Conservation (phyloP, 2,888 invertebrate genomes). For the Cephalotes varians region DNA sequence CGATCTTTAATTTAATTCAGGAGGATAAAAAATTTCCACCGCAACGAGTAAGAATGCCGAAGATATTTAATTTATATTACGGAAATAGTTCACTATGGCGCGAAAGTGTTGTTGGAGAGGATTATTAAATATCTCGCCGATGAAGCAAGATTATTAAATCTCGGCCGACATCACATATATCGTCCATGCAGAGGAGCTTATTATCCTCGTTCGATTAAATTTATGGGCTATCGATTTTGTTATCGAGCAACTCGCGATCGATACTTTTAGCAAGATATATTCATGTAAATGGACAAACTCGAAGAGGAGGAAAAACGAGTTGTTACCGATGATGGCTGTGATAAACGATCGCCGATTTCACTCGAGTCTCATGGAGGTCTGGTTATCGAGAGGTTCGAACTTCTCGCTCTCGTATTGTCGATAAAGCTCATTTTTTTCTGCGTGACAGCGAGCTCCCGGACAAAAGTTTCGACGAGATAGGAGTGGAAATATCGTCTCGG, state of each 20-base stretch:
- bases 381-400: slow-evolving; percentile 54
- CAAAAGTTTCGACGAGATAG: slow-evolving; percentile 68
- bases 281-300: slow-evolving; percentile 45
- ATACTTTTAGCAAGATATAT: slow-evolving; percentile 17
- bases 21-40: neutral
- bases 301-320: slow-evolving; percentile 19
- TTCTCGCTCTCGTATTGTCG: slow-evolving; percentile 58
- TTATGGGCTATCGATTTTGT: neutral
- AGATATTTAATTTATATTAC: slow-evolving; percentile 38
- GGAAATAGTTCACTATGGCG: slow-evolving; percentile 17
- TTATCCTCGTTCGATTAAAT: neutral
- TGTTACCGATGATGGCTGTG: slow-evolving; percentile 27
- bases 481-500: slow-evolving; percentile 61
- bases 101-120: neutral
- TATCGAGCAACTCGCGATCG: slow-evolving; percentile 5
- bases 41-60: neutral
- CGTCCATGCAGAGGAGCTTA: neutral
- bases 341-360: slow-evolving; percentile 55
- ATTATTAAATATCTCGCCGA: neutral
- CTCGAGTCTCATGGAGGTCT: slow-evolving; percentile 41
- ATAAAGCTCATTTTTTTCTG: slow-evolving; percentile 65
- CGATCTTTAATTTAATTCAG: neutral
- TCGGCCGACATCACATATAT: neutral
- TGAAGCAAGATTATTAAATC: slow-evolving; percentile 14
- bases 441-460: slow-evolving; percentile 51